Evolutionary conservation across 53 echinoderm and acorn worm species (phyloP).

Genomic region (Crossaster papposus): DNA sequence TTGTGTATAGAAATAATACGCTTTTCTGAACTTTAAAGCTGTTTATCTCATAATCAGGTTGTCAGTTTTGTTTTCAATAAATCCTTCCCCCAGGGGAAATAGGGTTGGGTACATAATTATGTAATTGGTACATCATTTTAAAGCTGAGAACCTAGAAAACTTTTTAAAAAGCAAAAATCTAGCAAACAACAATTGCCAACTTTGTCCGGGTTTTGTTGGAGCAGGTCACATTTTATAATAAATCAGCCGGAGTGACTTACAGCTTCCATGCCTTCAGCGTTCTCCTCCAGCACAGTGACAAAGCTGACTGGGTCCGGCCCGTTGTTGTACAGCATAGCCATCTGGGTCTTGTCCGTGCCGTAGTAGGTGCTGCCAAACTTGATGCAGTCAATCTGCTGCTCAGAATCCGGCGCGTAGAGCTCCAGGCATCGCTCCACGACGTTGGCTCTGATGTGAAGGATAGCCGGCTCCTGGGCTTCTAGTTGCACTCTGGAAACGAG

Average conservation of each 20-base stretch:
- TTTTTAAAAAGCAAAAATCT: no score
- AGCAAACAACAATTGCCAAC: no score
- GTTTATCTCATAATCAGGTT: no score
- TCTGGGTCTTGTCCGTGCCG: conserved; percentile 91
- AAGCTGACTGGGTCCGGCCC: conserved; percentile 95
- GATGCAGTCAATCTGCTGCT: conserved; percentile 79
- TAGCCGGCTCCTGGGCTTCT: conserved; percentile 81
- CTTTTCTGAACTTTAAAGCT: no score
- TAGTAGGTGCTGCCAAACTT: conserved; percentile 93
- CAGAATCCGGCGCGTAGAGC: conserved; percentile 72
- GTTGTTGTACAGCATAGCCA: conserved; percentile 92
- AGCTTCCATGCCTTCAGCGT: conserved; percentile 92
- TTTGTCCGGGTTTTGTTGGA: no score
- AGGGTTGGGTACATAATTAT: no score
- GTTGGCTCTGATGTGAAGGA: conserved; percentile 78
- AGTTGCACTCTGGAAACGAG: conserved; percentile 69
- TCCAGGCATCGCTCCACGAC: conserved; percentile 92
- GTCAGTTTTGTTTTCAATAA: no score
- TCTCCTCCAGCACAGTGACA: conserved; percentile 88
- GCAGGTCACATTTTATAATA: background rate
- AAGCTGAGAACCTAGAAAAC: no score
- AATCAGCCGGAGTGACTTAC: conserved; percentile 61
- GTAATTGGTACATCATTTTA: no score
- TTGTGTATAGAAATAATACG: no score
- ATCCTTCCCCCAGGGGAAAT: no score